Percentiles rank a stretch among this genome's conserved stretches.
Evolutionary conservation across 2,888 invertebrate genomes (phyloP).

Genomic region (Dicranocentrus wangi): DNA sequence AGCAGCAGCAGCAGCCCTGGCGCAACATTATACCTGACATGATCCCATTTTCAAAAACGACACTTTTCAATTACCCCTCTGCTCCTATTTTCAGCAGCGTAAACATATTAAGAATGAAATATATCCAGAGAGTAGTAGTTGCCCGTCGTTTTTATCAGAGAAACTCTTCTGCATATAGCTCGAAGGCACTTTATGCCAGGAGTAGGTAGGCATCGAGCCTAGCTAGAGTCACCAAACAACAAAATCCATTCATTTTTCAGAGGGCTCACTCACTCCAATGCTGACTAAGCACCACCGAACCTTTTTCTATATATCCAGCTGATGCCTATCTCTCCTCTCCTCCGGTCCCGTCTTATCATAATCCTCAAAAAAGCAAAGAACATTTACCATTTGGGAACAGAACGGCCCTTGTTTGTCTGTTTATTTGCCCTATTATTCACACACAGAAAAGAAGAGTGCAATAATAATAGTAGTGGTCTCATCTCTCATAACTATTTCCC

Average conservation of each 20-base stretch:
- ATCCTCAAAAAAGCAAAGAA: slow-evolving; percentile 55
- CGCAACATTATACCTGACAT: slow-evolving; percentile 59
- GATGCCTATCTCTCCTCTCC: slow-evolving; percentile 52
- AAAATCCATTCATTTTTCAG: slow-evolving; percentile 55
- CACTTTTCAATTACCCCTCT: slow-evolving; percentile 62
- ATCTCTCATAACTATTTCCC: slow-evolving; percentile 40
- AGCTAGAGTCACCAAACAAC: slow-evolving; percentile 36
- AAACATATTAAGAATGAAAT: slow-evolving; percentile 60
- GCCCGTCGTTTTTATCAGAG: slow-evolving; percentile 35
- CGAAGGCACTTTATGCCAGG: no score
- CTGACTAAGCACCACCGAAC: background rate
- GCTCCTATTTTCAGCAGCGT: slow-evolving; percentile 31
- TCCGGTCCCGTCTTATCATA: slow-evolving; percentile 59
- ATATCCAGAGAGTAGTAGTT: slow-evolving; percentile 31
- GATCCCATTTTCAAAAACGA: slow-evolving; percentile 59
- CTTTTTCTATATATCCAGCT: slow-evolving; percentile 36
- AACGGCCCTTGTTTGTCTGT: slow-evolving; percentile 28
- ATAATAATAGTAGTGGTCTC: slow-evolving; percentile 13
- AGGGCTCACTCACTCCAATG: slow-evolving; percentile 25
- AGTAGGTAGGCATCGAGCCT: no score
- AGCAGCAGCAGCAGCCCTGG: slow-evolving; percentile 11
- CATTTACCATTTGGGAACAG: slow-evolving; percentile 42
- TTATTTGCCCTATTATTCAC: slow-evolving; percentile 60
- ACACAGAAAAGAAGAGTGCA: slow-evolving; percentile 17
- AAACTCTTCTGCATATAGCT: no score